Percentiles rank a stretch among this genome's conserved stretches.
Conservation (phyloP, 2,113 vertebrate species). For the Triplophysa rosa region DNA sequence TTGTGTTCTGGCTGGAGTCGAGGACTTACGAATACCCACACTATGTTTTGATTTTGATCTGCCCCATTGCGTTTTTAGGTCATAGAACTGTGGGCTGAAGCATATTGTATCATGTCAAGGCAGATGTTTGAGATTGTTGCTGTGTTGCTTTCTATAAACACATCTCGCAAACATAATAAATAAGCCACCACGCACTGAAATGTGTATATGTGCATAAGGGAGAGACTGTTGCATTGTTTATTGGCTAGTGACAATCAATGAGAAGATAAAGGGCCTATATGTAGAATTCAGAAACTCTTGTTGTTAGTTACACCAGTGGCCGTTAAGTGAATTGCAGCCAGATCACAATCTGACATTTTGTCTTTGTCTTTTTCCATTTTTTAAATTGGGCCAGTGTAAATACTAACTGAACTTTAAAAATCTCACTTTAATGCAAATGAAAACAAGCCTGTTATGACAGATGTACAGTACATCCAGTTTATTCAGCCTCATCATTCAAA, state of each 20-base stretch:
- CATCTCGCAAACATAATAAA: conserved; percentile 74
- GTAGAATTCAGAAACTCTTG: too few species aligned
- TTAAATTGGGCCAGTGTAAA: neutral
- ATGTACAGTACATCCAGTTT: too few species aligned
- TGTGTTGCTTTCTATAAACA: conserved; percentile 63
- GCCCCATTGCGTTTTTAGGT: conserved; percentile 22
- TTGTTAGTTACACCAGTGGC: too few species aligned
- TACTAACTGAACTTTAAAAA: neutral
- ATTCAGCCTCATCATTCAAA: too few species aligned
- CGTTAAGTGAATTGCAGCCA: too few species aligned
- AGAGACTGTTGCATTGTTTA: conserved; percentile 60
- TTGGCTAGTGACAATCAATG: conserved; percentile 38
- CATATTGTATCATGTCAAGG: conserved; percentile 27
- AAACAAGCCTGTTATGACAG: too few species aligned
- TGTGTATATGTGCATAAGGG: conserved; percentile 22
- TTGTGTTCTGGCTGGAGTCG: conserved; percentile 59
- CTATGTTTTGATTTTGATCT: conserved; percentile 50
- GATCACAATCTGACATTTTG: too few species aligned
- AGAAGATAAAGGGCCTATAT: conserved; percentile 9
- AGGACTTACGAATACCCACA: conserved; percentile 36
- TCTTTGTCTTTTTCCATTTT: neutral
- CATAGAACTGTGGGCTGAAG: neutral
- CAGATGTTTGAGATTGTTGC: conserved; percentile 53
- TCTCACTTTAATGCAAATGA: too few species aligned
- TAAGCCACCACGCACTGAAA: conserved; percentile 29